Conservation (phyloP, 2,888 invertebrate genomes). For the Subacronicta megacephala region DNA sequence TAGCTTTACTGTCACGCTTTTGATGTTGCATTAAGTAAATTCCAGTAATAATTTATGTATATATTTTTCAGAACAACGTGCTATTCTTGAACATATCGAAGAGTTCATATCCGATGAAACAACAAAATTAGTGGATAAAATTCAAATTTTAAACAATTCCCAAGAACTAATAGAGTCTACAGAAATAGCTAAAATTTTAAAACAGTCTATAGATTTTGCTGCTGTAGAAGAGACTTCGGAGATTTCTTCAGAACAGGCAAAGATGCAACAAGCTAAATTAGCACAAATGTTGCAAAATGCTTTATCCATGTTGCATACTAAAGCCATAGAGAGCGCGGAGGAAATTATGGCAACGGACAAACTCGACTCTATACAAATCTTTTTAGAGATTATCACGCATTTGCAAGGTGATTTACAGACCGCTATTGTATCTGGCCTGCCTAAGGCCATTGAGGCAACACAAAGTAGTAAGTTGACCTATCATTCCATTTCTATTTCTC, state of each 20-base stretch:
- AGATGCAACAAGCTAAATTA: slow-evolving; percentile 54
- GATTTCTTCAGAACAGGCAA: slow-evolving; percentile 17
- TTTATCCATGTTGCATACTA: slow-evolving; percentile 59
- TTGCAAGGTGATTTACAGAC: slow-evolving; percentile 67
- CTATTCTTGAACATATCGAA: slow-evolving; percentile 59
- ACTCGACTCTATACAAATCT: slow-evolving; percentile 56
- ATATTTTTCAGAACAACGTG: slow-evolving; percentile 44
- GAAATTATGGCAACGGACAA: slow-evolving; percentile 48
- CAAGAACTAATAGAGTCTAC: slow-evolving; percentile 48
- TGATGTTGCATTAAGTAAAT: not conserved
- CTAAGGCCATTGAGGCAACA: slow-evolving; percentile 32
- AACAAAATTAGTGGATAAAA: slow-evolving; percentile 48
- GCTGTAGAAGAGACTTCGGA: slow-evolving; percentile 38
- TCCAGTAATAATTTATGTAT: not conserved
- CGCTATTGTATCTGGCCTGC: slow-evolving; percentile 38
- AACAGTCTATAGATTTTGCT: slow-evolving; percentile 49
- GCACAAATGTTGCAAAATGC: slow-evolving; percentile 58
- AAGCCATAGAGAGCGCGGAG: slow-evolving; percentile 59
- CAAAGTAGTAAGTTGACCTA: slow-evolving; percentile 40
- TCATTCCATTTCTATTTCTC: not conserved
- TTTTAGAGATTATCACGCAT: slow-evolving; percentile 64
- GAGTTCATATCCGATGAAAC: slow-evolving; percentile 59
- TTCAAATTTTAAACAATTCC: slow-evolving; percentile 46
- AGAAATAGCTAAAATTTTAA: slow-evolving; percentile 45
- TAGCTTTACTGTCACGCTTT: slow-evolving; percentile 27